Evolutionary conservation across 2,888 invertebrate species (phyloP).

Genomic region (Busseola fusca): DNA sequence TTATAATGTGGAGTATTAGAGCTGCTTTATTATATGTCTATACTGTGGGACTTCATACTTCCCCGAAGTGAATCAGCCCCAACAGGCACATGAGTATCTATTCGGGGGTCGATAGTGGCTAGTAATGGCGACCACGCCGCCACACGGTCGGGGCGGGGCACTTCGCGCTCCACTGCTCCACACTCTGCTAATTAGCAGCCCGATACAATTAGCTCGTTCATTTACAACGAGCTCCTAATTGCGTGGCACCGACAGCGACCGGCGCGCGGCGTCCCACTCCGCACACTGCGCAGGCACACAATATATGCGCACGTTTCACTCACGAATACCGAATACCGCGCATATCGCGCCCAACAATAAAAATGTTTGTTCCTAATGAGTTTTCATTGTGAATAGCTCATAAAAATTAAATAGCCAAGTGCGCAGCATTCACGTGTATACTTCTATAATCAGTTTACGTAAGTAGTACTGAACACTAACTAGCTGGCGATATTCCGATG

Average conservation of each 20-base stretch:
- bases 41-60: neutral
- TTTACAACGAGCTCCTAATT: constrained; percentile 43
- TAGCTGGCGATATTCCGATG: too few species aligned
- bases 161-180: constrained; percentile 42
- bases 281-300: constrained; percentile 21
- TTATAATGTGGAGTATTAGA: neutral
- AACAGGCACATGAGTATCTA: neutral
- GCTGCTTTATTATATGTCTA: neutral
- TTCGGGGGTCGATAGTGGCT: constrained; percentile 7
- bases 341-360: constrained; percentile 56
- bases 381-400: constrained; percentile 61
- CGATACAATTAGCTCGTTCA: constrained; percentile 59
- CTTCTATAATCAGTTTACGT: too few species aligned
- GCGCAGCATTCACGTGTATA: neutral
- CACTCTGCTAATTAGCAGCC: constrained; percentile 57
- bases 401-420: constrained; percentile 51
- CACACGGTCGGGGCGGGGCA: neutral
- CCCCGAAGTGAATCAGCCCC: neutral
- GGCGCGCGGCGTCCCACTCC: constrained; percentile 10
- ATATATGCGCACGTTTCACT: constrained; percentile 39
- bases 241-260: neutral
- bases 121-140: neutral
- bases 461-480: too few species aligned
- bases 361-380: constrained; percentile 63
- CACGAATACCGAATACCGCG: constrained; percentile 52